These are phyloP conservation scores for Leptopilina drosophilae DNA, from an alignment of 2,888 invertebrate genomes.

Conservation along the genomic window DNA sequence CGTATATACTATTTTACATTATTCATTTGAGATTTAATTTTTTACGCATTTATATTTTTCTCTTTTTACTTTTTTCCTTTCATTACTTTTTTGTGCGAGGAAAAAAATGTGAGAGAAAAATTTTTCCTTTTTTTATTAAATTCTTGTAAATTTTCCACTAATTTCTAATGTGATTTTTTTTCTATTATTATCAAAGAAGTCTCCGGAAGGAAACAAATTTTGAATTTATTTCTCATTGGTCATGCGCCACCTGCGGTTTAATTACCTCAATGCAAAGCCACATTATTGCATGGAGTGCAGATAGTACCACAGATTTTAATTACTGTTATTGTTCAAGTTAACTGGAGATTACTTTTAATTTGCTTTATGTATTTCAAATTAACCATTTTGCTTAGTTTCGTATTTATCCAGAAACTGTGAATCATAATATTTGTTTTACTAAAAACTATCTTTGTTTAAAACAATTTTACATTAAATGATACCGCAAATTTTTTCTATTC, in stretches of 20 bases:
- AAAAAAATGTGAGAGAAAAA: not conserved
- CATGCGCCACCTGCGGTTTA: slow-evolving; percentile 33
- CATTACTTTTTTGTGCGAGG: not conserved
- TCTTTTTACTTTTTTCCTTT: no score
- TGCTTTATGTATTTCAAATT: not conserved
- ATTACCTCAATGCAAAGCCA: slow-evolving; percentile 27
- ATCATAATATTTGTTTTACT: not conserved
- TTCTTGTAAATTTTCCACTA: no score
- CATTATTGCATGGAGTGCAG: not conserved
- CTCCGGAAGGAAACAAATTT: not conserved
- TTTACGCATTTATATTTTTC: not conserved
- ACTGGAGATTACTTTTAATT: slow-evolving; percentile 6
- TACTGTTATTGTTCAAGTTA: slow-evolving; percentile 8
- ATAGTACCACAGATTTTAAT: slow-evolving; percentile 12
- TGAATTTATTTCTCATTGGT: slow-evolving; percentile 2
- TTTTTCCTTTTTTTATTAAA: not conserved
- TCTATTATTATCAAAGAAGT: not conserved
- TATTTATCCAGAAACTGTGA: no score
- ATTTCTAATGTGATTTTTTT: not conserved
- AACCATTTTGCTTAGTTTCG: no score
- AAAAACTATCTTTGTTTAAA: no score
- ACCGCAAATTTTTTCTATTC: no score
- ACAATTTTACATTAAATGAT: no score
- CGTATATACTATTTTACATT: not conserved
- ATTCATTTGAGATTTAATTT: not conserved